Percentiles rank a stretch among this genome's conserved stretches.
Evolutionary conservation across 2,113 vertebrate genomes (phyloP).

Genomic region (Hippocampus zosterae): DNA sequence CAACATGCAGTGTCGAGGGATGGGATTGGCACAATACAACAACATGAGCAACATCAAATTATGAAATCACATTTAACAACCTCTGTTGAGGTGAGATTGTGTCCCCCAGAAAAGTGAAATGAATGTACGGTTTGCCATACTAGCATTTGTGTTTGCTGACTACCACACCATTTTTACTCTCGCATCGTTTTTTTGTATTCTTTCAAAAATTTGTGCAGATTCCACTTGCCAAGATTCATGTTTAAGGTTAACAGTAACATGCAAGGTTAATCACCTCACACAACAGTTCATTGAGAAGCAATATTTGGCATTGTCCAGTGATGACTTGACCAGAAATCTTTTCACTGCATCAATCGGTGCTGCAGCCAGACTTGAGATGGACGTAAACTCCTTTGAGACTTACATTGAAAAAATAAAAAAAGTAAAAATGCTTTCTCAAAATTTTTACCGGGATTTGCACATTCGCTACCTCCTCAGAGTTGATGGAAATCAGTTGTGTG

Average conservation of each 20-base stretch:
- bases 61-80: not conserved
- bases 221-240: slow-evolving; percentile 16
- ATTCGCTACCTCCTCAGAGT: not conserved
- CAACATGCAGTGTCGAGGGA: slow-evolving; percentile 10
- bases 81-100: not conserved
- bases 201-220: not conserved
- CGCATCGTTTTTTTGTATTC: not conserved
- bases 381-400: slow-evolving; percentile 30
- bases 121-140: not conserved
- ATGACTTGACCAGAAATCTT: slow-evolving; percentile 59
- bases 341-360: slow-evolving; percentile 17
- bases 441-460: not conserved
- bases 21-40: slow-evolving; percentile 1
- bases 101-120: slow-evolving; percentile 9
- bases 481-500: not conserved
- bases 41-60: not conserved
- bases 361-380: slow-evolving; percentile 18
- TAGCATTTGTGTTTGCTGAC: not conserved
- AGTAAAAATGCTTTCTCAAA: not conserved
- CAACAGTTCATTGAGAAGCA: slow-evolving; percentile 40
- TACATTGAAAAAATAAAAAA: too few species aligned
- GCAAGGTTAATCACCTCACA: slow-evolving; percentile 13
- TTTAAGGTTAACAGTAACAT: slow-evolving; percentile 34
- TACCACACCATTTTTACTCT: not conserved
- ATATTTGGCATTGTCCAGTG: slow-evolving; percentile 31